These are phyloP conservation scores for Beris morrisii DNA, from an alignment of 2,888 invertebrate genomes.

Conservation along the genomic window DNA sequence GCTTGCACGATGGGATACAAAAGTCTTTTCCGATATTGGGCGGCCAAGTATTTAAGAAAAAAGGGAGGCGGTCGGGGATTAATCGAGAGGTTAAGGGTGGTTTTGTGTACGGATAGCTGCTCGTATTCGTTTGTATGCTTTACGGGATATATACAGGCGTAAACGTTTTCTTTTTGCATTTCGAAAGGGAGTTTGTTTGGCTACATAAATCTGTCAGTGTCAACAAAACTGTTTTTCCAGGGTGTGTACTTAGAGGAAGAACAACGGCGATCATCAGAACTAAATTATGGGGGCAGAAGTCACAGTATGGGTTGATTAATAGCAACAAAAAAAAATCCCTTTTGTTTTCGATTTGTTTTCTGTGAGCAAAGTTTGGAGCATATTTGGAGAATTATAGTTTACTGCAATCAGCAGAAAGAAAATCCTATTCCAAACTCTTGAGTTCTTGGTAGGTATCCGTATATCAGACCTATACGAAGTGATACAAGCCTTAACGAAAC, in stretches of 20 bases:
- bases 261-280: constrained; percentile 27
- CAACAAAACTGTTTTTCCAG: constrained; percentile 28
- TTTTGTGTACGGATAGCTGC: not conserved
- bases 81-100: too few relatives aligned
- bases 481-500: too few relatives aligned
- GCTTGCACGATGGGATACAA: constrained; percentile 7
- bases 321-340: constrained; percentile 21
- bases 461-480: too few relatives aligned
- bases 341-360: constrained; percentile 26
- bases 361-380: not conserved
- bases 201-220: constrained; percentile 36
- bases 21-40: constrained; percentile 12
- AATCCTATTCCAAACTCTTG: too few relatives aligned
- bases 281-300: constrained; percentile 32
- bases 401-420: too few relatives aligned
- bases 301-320: constrained; percentile 33
- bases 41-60: constrained; percentile 20
- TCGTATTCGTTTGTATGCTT: not conserved
- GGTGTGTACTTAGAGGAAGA: not conserved
- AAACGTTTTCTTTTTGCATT: constrained; percentile 31
- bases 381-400: too few relatives aligned
- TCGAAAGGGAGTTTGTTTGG: constrained; percentile 34
- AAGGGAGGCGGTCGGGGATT: too few relatives aligned
- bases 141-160: not conserved
- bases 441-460: too few relatives aligned